Conservation (phyloP, 2,888 invertebrate genomes). For the Gymnoscelis rufifasciata region DNA sequence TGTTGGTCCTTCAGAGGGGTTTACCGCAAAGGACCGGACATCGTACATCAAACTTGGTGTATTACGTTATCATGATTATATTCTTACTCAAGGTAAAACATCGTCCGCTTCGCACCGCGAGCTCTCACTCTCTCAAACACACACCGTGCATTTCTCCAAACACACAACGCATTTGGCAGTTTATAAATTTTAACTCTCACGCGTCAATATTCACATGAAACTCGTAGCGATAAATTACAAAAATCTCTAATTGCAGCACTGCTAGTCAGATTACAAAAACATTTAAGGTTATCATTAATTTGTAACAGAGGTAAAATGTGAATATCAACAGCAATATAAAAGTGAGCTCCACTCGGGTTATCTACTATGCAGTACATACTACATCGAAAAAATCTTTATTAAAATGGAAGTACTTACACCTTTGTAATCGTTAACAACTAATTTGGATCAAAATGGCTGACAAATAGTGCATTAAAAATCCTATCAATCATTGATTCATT, state of each 20-base stretch:
- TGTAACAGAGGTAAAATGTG: conserved; percentile 52
- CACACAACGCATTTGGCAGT: conserved; percentile 72
- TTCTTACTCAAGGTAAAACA: conserved; percentile 62
- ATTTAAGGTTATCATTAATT: conserved; percentile 38
- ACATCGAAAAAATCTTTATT: conserved; percentile 70
- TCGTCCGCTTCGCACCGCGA: conserved; percentile 35
- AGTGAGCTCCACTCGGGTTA: conserved; percentile 59
- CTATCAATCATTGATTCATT: conserved; percentile 51
- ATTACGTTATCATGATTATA: conserved; percentile 69
- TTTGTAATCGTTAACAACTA: conserved; percentile 66
- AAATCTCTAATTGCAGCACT: conserved; percentile 31
- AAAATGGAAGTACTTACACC: conserved; percentile 77
- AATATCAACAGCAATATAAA: conserved; percentile 55
- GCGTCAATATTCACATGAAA: conserved; percentile 67
- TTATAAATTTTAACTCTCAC: conserved; percentile 53
- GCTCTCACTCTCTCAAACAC: conserved; percentile 29
- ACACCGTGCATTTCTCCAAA: conserved; percentile 25
- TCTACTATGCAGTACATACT: conserved; percentile 67
- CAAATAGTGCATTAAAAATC: conserved; percentile 66
- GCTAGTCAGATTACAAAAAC: conserved; percentile 35
- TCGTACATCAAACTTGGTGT: conserved; percentile 67
- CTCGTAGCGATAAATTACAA: conserved; percentile 44
- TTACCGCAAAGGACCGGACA: conserved; percentile 56
- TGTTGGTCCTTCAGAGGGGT: conserved; percentile 57
- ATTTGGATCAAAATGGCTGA: conserved; percentile 75